Evolutionary conservation across 1,140 invertebrate species (phyloP).

Genomic region (Drosophila ercepeae): DNA sequence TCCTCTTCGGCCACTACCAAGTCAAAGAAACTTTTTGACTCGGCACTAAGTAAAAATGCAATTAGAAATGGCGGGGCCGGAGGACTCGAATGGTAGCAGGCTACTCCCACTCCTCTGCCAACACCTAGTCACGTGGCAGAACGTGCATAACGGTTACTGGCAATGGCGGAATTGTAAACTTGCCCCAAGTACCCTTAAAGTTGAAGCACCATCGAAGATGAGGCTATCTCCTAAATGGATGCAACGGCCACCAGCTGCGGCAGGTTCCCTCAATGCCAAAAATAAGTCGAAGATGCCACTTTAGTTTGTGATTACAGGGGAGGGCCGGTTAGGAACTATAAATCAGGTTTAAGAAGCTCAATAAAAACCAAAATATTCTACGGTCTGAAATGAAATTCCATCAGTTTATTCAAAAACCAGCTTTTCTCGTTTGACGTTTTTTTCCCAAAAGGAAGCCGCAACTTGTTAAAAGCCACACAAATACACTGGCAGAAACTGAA

Average conservation of each 20-base stretch:
- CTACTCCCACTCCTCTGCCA: slow-evolving; percentile 8
- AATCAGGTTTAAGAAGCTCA: background rate
- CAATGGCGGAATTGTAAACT: slow-evolving; percentile 30
- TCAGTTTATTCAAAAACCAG: slow-evolving; percentile 2
- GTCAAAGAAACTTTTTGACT: slow-evolving; percentile 50
- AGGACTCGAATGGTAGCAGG: slow-evolving; percentile 46
- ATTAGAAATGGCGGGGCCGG: slow-evolving; percentile 60
- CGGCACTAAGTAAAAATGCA: slow-evolving; percentile 77
- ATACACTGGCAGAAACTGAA: slow-evolving; percentile 61
- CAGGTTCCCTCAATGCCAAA: slow-evolving; percentile 14
- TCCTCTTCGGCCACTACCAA: slow-evolving; percentile 3
- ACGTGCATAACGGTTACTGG: slow-evolving; percentile 63
- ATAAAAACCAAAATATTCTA: slow-evolving; percentile 8
- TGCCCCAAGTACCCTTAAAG: slow-evolving; percentile 24
- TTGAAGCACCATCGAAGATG: slow-evolving; percentile 7
- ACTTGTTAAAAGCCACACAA: slow-evolving; percentile 64
- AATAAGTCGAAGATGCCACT: slow-evolving; percentile 1
- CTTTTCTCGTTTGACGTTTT: slow-evolving; percentile 14
- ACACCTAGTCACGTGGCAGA: slow-evolving; percentile 35
- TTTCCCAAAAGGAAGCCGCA: slow-evolving; percentile 28
- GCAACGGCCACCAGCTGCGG: slow-evolving; percentile 22
- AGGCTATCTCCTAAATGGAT: slow-evolving; percentile 20
- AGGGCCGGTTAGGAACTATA: background rate
- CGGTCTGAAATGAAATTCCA: background rate
- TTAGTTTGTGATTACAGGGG: background rate